phyloP scores from a whole-genome alignment of 2,888 invertebrate species.

The Lithosia quadra region DNA sequence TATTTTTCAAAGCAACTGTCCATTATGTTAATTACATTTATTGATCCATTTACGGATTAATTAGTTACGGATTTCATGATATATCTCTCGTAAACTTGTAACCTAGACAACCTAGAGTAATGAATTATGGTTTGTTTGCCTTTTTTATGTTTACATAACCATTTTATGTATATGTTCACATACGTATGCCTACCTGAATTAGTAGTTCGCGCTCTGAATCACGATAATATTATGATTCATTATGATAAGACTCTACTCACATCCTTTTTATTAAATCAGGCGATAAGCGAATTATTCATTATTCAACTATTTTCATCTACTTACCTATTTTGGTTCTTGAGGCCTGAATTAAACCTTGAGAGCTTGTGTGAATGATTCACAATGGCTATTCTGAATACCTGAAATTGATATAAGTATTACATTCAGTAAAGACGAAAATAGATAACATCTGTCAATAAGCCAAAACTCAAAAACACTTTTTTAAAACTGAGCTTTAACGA shows the following conservation, averaged over 20 bases:
- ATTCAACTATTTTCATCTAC: not conserved
- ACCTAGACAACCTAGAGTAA: too few species aligned
- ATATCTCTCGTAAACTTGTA: too few species aligned
- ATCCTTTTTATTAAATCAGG: slow-evolving; percentile 10
- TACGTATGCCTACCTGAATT: not conserved
- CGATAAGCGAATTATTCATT: not conserved
- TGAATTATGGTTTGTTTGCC: too few species aligned
- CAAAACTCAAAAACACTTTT: not conserved
- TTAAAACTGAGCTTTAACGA: not conserved
- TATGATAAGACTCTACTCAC: slow-evolving; percentile 37
- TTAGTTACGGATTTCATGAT: not conserved
- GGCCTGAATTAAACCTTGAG: not conserved
- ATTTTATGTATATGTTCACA: not conserved
- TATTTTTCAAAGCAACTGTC: not conserved
- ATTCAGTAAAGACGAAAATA: not conserved
- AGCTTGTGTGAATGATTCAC: slow-evolving; percentile 3
- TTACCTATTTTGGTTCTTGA: not conserved
- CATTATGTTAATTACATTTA: not conserved
- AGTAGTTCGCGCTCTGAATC: slow-evolving; percentile 36
- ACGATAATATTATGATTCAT: slow-evolving; percentile 44
- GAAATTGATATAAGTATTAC: not conserved
- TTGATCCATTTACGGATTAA: not conserved
- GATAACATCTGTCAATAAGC: not conserved
- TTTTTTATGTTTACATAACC: not conserved
- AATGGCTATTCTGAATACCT: slow-evolving; percentile 10